Base-by-base conservation (phyloP, 2,113 vertebrate species). In the Charadrius vociferus region DNA sequence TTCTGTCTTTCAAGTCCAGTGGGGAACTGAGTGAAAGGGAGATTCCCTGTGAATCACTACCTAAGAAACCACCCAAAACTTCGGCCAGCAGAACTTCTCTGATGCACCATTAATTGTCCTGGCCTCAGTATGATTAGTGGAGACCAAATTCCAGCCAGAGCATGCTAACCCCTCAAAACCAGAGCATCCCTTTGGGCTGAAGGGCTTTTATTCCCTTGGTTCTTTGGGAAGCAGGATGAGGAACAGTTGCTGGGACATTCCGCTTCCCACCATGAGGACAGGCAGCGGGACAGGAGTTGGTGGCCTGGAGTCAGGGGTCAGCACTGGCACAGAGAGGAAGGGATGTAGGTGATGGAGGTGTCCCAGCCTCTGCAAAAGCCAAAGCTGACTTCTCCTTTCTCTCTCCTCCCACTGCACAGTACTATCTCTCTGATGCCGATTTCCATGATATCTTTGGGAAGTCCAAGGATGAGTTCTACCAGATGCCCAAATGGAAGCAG, bases 401-500 rank as follows among this genome's bases (percentile, higher is more conserved):
- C 61, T 63, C 19, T 34, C 8, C 14, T 96, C 53, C 74, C 21
- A 2, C 83, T 71, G 85, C 96, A 99, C 96, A 99, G 99, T 97
- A 97, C 83, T 98, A 98, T 88, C 97, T 99, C 86, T 99, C 99
- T 1, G 99, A 99, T 37, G 93, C 82, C 0, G 99, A 99, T 65
- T 99, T 99, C 89, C 97, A 98, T 2, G 98, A 96, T 20, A 97
- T 99, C 95, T 98, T 99, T 0, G 99, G 99, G 45, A 98, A 98
- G 61, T 98, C 95, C 78, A 99, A 99, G 71, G 21, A 97, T 0
- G 98, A 99, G 71, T 99, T 99, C 96, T 97, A 97, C 86, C 97
- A 98, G 53, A 97, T 99, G 98, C 99, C 99, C n/a, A 98, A 96
- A 91, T 99, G 99, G 99, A 98, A 98, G 74, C 99, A 99, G 96